Percentiles rank a stretch among this genome's conserved stretches.
Conservation (phyloP, 2,888 invertebrate genomes). For the Ectropis crepuscularia region DNA sequence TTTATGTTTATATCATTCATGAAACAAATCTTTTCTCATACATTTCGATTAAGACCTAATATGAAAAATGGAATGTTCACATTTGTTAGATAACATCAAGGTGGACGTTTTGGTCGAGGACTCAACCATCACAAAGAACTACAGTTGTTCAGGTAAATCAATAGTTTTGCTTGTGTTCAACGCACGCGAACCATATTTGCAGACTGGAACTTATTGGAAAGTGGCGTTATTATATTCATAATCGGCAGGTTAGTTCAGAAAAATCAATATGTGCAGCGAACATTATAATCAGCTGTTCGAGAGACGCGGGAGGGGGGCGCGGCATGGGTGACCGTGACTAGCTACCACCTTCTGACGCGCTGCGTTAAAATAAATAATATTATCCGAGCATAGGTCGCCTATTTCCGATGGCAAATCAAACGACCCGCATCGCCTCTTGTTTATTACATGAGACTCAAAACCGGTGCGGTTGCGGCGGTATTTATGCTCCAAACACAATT, state of each 20-base stretch:
- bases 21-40: conserved; percentile 56
- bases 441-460: conserved; percentile 1
- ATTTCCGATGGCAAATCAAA: conserved; percentile 42
- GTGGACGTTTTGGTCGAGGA: conserved; percentile 80
- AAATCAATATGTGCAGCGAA: conserved; percentile 80
- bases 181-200: conserved; percentile 36
- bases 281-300: conserved; percentile 83
- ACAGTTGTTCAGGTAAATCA: conserved; percentile 86
- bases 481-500: neutral
- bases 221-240: conserved; percentile 49
- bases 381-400: conserved; percentile 41
- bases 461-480: conserved; percentile 4
- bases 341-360: conserved; percentile 62
- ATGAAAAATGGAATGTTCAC: conserved; percentile 89
- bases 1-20: conserved; percentile 56
- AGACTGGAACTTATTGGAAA: conserved; percentile 32
- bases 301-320: conserved; percentile 67
- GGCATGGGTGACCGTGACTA: conserved; percentile 77
- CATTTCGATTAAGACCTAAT: conserved; percentile 54
- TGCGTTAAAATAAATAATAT: conserved; percentile 54
- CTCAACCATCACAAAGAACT: conserved; percentile 85
- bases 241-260: conserved; percentile 72
- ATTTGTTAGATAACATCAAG: conserved; percentile 87
- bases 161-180: conserved; percentile 48
- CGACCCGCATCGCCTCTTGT: conserved; percentile 2